A percentile compares a stretch with the other conserved stretches of the same genome.
Evolutionary conservation across 2,113 vertebrate species (phyloP).

Genomic region (Rhinoderma darwinii): DNA sequence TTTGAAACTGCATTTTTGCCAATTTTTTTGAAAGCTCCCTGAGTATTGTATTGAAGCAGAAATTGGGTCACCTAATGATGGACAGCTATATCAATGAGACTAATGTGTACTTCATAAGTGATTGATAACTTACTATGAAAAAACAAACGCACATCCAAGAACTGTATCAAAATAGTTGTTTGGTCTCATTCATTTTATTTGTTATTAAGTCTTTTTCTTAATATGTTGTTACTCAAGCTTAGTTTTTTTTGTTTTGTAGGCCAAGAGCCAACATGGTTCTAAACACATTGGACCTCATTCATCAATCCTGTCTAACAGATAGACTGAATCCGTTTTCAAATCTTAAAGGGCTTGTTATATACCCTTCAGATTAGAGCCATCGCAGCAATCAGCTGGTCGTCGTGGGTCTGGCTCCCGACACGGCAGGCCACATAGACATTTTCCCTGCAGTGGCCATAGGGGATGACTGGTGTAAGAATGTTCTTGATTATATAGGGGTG

Average conservation of each 20-base stretch:
- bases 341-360: no score
- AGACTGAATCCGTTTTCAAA: no score
- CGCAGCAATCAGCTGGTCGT: no score
- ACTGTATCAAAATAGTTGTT: conserved; percentile 46
- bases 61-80: conserved; percentile 58
- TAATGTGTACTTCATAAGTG: conserved; percentile 53
- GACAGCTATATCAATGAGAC: conserved; percentile 58
- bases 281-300: not conserved
- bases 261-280: not conserved
- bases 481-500: no score
- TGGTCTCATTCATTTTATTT: not conserved
- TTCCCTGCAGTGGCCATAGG: no score
- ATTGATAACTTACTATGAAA: conserved; percentile 56
- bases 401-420: no score
- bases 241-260: conserved; percentile 33
- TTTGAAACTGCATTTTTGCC: conserved; percentile 19
- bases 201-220: conserved; percentile 48
- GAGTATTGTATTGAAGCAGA: conserved; percentile 55
- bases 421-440: no score
- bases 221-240: no score
- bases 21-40: conserved; percentile 57
- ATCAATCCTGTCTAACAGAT: no score
- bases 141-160: conserved; percentile 46
- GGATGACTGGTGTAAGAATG: no score
- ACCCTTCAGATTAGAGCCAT: no score